Percentiles rank a stretch among this genome's conserved stretches.
Conservation (phyloP, 2,113 vertebrate species). For the Platysternon megacephalum region DNA sequence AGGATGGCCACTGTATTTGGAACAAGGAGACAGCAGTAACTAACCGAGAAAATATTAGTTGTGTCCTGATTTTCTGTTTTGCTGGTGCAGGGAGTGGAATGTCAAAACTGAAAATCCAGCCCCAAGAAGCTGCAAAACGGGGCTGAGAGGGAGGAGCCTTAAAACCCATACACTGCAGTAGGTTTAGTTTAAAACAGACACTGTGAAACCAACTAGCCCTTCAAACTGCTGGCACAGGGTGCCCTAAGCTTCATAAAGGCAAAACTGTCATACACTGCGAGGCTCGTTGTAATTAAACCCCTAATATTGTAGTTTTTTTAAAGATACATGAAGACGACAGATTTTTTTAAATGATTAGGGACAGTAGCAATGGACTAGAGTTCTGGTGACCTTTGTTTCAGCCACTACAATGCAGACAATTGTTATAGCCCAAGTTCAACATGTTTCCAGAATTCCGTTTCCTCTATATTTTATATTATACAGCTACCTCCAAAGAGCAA, state of each 20-base stretch:
- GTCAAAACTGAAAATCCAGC: background rate
- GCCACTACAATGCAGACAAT: background rate
- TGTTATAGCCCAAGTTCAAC: background rate
- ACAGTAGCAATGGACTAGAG: background rate
- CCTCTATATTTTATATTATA: background rate
- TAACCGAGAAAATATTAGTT: background rate
- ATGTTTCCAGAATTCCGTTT: background rate
- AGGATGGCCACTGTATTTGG: background rate
- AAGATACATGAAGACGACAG: background rate
- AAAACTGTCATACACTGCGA: background rate
- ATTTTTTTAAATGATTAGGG: background rate
- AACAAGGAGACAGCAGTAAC: background rate
- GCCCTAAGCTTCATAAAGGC: background rate
- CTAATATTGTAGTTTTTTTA: background rate
- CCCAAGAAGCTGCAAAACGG: background rate
- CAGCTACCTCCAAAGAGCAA: background rate
- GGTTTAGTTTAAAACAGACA: background rate
- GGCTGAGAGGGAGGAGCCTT: background rate
- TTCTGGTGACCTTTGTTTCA: background rate
- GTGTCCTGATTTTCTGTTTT: background rate
- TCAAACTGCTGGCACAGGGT: background rate
- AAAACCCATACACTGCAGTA: background rate
- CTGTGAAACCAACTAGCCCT: background rate
- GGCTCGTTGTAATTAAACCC: accelerated
- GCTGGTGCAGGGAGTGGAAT: background rate